These are phyloP conservation scores for Crypturellus tataupa DNA, from an alignment of 2,797 vertebrate genomes.

Conservation along the genomic window DNA sequence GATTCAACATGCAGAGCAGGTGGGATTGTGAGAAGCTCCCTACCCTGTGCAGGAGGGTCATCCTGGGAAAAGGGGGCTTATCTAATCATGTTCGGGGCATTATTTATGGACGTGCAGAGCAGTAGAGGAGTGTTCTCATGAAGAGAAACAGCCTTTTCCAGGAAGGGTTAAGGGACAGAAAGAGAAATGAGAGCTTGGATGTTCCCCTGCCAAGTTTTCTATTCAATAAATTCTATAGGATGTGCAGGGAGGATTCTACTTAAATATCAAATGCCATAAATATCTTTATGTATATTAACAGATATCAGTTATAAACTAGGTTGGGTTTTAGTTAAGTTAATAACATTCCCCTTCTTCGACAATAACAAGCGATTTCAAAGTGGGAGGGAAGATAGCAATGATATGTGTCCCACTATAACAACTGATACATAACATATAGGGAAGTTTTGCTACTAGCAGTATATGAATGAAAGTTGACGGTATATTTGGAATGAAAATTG, in stretches of 20 bases:
- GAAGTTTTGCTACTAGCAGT: constrained; percentile 1
- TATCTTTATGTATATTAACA: not conserved
- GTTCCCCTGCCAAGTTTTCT: not conserved
- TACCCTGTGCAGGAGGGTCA: not conserved
- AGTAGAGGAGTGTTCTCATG: constrained; percentile 4
- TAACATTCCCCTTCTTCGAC: not conserved
- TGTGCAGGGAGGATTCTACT: not conserved
- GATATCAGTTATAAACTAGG: not conserved
- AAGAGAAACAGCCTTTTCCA: constrained; percentile 39
- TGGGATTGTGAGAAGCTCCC: not conserved
- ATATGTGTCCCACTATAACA: not conserved
- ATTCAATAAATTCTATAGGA: too few relatives aligned
- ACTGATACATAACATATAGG: not conserved
- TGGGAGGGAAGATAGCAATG: not conserved
- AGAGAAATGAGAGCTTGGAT: not conserved
- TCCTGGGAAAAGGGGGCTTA: constrained; percentile 7
- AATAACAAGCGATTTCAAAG: not conserved
- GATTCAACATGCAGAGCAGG: not conserved
- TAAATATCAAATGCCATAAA: too few relatives aligned
- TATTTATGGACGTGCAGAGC: constrained; percentile 60
- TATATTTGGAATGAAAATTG: constrained; percentile 21
- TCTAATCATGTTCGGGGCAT: not conserved
- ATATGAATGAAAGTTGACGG: constrained; percentile 51
- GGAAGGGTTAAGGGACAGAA: not conserved
- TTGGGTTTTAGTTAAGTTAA: not conserved